Percentiles rank a stretch among this genome's conserved stretches.
Conservation (phyloP, 2,888 invertebrate genomes). For the Tachina grossa region DNA sequence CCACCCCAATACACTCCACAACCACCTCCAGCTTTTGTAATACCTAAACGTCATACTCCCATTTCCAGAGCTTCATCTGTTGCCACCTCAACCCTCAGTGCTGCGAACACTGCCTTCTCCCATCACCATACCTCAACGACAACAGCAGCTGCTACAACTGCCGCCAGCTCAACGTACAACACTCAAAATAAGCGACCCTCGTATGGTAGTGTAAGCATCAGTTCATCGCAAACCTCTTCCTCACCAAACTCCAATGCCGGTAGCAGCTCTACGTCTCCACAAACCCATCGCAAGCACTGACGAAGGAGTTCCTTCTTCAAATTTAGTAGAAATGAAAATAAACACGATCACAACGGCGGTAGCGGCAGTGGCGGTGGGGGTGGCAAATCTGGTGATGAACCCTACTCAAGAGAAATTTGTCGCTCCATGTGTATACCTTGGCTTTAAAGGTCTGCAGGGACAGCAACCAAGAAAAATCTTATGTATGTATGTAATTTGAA, state of each 20-base stretch:
- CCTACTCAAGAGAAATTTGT: conserved; percentile 78
- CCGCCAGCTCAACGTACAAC: conserved; percentile 35
- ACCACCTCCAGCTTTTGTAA: conserved; percentile 82
- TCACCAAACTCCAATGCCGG: conserved; percentile 60
- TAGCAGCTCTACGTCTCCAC: conserved; percentile 74
- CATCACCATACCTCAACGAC: conserved; percentile 48
- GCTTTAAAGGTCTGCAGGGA: conserved; percentile 74
- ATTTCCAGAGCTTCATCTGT: conserved; percentile 79
- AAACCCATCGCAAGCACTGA: conserved; percentile 81
- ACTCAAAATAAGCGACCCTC: conserved; percentile 74
- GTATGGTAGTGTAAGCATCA: conserved; percentile 76
- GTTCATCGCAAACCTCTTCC: conserved; percentile 70
- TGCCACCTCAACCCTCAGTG: conserved; percentile 65
- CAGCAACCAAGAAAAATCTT: conserved; percentile 16
- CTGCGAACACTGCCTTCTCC: conserved; percentile 58
- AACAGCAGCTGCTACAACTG: conserved; percentile 18
- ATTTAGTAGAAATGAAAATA: conserved; percentile 73
- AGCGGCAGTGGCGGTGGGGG: conserved; percentile 57
- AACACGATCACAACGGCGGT: conserved; percentile 40
- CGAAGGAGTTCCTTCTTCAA: conserved; percentile 82
- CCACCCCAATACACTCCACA: conserved; percentile 82
- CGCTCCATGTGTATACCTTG: conserved; percentile 82
- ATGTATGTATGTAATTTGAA: too few species aligned
- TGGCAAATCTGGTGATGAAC: conserved; percentile 76
- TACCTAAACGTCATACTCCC: conserved; percentile 80